Base-by-base conservation (phyloP, 2,113 vertebrate genomes). In the Cottus gobio region DNA sequence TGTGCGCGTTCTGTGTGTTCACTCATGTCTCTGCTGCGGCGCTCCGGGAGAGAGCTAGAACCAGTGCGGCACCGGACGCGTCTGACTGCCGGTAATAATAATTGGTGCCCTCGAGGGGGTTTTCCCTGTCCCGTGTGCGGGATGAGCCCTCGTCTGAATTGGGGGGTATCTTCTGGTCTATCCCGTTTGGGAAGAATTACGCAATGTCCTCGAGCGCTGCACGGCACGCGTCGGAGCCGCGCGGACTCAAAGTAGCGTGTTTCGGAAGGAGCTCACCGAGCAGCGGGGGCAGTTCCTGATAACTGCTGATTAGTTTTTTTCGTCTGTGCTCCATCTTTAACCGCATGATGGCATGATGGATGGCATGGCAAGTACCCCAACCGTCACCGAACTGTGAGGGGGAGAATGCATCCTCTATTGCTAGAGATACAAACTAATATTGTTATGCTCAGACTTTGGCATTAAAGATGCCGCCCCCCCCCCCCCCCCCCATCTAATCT, bases 111-210 rank as follows among this genome's bases (percentile, higher is more conserved):
- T 13, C 7, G 4, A 4, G n/a, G 22, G 20, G 9, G 8, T 56
- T 64, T 31, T 7, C 5, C 11, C 62, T 20, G 58, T 58, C 52
- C 11, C 10, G 62, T 73, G 46, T 7, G 70, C 7, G 87, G 87
- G 87, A 67, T 54, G 75, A 81, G 72, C 85, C 89, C 48, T 86
- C 48, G 22, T 58, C 74, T 69, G 28, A 10, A 30, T 1, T 18
- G 1, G 11, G 37, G 71, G 84, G 72, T 68, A 12, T 75, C 84
- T 86, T 89, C 89, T 84, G 81, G 44, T 60, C 31, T 61, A 71
- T 66, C 77, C 83, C 65, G 8, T 13, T 37, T 70, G 68, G 80
- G 72, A 74, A 64, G 5, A 5, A 71, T 85, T 84, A 89, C 80
- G 75, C 84, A 87, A 69, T 46, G 79, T 26, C 6, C 44, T 31